Conservation (phyloP, 2,888 invertebrate genomes). For the Gerris lacustris region DNA sequence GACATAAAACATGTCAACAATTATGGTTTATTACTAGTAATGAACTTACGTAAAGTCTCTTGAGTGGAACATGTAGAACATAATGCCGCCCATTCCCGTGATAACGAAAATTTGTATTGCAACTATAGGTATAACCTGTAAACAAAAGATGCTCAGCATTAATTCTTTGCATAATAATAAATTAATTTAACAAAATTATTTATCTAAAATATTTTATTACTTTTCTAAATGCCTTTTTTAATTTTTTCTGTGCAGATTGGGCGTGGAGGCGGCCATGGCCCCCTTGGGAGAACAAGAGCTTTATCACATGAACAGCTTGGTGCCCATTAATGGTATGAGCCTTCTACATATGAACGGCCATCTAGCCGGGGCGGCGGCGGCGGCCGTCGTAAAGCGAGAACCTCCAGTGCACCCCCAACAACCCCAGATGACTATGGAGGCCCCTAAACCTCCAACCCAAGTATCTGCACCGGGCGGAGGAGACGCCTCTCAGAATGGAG, state of each 20-base stretch:
- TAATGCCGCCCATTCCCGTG: too few species aligned
- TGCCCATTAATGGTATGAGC: constrained; percentile 28
- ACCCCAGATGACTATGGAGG: constrained; percentile 36
- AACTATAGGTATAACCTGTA: too few species aligned
- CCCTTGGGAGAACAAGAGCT: constrained; percentile 30
- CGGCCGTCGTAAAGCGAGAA: constrained; percentile 21
- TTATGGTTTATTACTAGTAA: too few species aligned
- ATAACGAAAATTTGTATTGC: too few species aligned
- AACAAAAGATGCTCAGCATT: too few species aligned
- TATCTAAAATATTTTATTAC: too few species aligned
- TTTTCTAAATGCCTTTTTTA: neutral
- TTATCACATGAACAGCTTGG: constrained; percentile 31
- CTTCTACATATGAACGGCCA: constrained; percentile 29
- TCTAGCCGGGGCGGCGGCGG: constrained; percentile 22
- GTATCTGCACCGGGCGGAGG: constrained; percentile 26
- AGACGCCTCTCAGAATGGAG: constrained; percentile 35
- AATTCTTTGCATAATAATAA: too few species aligned
- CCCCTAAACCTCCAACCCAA: constrained; percentile 34
- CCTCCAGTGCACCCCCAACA: constrained; percentile 19
- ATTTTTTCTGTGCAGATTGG: constrained; percentile 27
- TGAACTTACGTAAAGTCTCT: too few species aligned
- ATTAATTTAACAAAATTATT: too few species aligned
- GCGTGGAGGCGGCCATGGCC: constrained; percentile 32
- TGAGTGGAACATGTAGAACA: too few species aligned
- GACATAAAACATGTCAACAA: too few species aligned